phyloP scores from a whole-genome alignment of 2,888 invertebrate species.

The Scaptomyza polygonia region DNA sequence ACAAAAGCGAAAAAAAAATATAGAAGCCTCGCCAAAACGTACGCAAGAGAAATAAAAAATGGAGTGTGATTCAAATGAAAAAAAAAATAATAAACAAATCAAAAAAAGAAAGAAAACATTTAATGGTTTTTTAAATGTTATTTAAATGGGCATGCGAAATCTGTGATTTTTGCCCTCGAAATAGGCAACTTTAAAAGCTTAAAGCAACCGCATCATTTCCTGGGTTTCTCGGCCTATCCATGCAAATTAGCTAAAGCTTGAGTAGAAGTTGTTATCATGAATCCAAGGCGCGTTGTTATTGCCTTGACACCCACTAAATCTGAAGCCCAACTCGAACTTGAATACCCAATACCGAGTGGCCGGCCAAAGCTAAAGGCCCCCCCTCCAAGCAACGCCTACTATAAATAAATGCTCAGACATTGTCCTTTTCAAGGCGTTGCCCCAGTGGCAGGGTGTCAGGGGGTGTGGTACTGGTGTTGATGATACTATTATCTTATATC shows the following conservation, averaged over 20 bases:
- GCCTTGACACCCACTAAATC: conserved; percentile 53
- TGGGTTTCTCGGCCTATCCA: conserved; percentile 35
- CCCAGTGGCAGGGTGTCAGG: conserved; percentile 3
- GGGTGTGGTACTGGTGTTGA: conserved; percentile 74
- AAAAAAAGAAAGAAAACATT: conserved; percentile 58
- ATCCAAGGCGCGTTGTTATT: conserved; percentile 59
- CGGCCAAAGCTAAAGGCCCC: conserved; percentile 49
- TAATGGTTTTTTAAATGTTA: conserved; percentile 83
- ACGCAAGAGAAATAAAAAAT: conserved; percentile 55
- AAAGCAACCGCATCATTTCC: conserved; percentile 52
- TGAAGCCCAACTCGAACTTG: conserved; percentile 26
- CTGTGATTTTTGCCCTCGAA: conserved; percentile 46
- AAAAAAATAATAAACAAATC: conserved; percentile 35
- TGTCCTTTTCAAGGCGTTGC: conserved; percentile 57
- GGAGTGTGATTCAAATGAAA: conserved; percentile 59
- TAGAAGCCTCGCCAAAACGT: conserved; percentile 6
- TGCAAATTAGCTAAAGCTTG: conserved; percentile 78
- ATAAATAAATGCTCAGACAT: conserved; percentile 59
- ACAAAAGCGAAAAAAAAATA: conserved; percentile 13
- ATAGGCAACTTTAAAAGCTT: conserved; percentile 50
- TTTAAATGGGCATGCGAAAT: conserved; percentile 80
- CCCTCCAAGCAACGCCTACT: conserved; percentile 61
- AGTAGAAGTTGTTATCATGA: conserved; percentile 75
- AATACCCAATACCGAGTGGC: conserved; percentile 34
- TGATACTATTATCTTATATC: conserved; percentile 83